phyloP scores from a whole-genome alignment of 2,113 vertebrate genomes.

The Myiagra hebetior region DNA sequence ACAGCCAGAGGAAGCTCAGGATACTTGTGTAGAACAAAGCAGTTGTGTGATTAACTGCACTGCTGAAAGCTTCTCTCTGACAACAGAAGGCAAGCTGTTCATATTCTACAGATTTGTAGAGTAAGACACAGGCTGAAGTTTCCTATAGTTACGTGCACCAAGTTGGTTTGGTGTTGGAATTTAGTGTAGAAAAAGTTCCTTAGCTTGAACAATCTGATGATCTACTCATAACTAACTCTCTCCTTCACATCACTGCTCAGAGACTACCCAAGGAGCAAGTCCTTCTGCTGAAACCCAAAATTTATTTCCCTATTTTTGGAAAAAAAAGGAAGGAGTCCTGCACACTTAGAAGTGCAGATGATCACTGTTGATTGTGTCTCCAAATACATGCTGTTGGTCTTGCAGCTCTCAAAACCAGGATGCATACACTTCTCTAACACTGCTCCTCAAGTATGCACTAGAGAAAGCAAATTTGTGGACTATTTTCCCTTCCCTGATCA shows the following conservation, averaged over 20 bases:
- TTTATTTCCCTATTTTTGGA: background rate
- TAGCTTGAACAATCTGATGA: background rate
- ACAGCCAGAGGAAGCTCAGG: background rate
- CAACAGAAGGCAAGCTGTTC: background rate
- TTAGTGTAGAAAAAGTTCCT: background rate
- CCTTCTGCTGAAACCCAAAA: background rate
- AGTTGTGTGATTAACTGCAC: background rate
- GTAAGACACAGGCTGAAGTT: background rate
- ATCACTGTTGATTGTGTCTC: background rate
- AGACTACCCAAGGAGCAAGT: background rate
- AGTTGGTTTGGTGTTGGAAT: background rate
- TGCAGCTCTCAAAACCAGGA: background rate
- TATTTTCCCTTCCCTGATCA: background rate
- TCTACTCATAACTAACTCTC: background rate
- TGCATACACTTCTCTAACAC: background rate
- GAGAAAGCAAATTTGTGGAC: background rate
- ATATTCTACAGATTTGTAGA: background rate
- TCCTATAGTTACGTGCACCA: accelerated
- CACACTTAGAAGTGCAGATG: background rate
- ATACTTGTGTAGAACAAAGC: background rate
- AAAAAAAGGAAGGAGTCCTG: background rate
- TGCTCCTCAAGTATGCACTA: background rate
- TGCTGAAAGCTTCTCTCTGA: background rate
- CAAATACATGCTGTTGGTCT: background rate
- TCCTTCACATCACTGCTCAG: background rate